Percentiles rank a stretch among this genome's conserved stretches.
phyloP scores from a whole-genome alignment of 2,797 vertebrate species.

The Philypnodon macrostomus region DNA sequence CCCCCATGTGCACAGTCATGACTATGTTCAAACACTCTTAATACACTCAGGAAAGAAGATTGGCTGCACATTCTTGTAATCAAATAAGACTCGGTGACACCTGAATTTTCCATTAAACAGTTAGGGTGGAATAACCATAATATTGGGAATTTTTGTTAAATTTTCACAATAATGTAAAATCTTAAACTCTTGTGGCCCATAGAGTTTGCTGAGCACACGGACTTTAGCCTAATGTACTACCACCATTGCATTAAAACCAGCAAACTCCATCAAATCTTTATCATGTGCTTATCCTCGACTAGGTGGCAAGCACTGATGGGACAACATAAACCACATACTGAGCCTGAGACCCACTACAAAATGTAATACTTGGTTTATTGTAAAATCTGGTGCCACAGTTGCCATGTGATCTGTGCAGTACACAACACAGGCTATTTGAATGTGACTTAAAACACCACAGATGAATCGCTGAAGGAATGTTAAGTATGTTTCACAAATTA shows the following conservation, averaged over 20 bases:
- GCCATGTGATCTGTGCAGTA: constrained; percentile 32
- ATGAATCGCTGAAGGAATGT: constrained; percentile 25
- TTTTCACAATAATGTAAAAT: too few relatives aligned
- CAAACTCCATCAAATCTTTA: constrained; percentile 46
- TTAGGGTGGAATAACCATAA: constrained; percentile 41
- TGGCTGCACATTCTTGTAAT: constrained; percentile 54
- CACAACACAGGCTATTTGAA: constrained; percentile 21
- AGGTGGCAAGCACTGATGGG: constrained; percentile 22
- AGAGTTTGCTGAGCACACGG: constrained; percentile 14
- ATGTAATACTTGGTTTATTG: constrained; percentile 25
- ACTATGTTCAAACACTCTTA: constrained; percentile 52
- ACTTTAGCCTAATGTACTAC: constrained; percentile 18
- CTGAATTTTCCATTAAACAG: constrained; percentile 61
- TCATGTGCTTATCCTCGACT: constrained; percentile 39
- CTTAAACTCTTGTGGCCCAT: constrained; percentile 12
- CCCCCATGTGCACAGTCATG: constrained; percentile 38
- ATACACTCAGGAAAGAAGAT: constrained; percentile 48
- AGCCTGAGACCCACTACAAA: constrained; percentile 26
- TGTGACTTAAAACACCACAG: constrained; percentile 9
- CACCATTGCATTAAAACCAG: constrained; percentile 33
- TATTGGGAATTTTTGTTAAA: not conserved
- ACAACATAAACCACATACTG: constrained; percentile 33
- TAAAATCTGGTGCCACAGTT: constrained; percentile 20
- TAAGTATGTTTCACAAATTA: constrained; percentile 28
- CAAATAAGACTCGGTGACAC: constrained; percentile 41